Base-by-base conservation (phyloP, 1,140 invertebrate species). In the Phthorimaea operculella region DNA sequence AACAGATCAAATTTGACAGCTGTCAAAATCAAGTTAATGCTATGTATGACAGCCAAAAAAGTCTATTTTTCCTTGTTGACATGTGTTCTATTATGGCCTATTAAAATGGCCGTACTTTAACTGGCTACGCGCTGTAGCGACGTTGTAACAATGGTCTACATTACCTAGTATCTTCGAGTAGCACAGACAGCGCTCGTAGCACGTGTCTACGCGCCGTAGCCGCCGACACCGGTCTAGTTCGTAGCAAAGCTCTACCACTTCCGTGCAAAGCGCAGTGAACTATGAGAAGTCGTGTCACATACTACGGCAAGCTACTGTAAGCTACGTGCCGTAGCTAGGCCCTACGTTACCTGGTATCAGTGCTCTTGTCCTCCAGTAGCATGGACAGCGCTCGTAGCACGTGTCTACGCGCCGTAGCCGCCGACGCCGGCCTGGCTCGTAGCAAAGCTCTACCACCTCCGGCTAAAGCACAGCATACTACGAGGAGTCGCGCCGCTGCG, bases 381-480 rank as follows among this genome's bases (percentile, higher is more conserved):
- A 63, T 54, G 1, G 79, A 66, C 7, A 83, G 60, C 0, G 76
- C 62, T 4, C 67, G 58, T 4, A 83, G 60, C n/a, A 66, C 71
- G 34, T 73, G 68, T 5, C 50, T 54, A 0, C 77, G 58, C 1
- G 79, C 79, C 14, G 57, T 39, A 12, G 70, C 78, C 9, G 76
- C 76, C 33, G 69, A 63, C 16, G 74, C 64, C 0, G 80, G 80
- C 9, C 76, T 70, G 6, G 59, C 55, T 10, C 73, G 64, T 49
- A 81, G 66, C 48, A 82, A 54, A 7, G 60, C 72, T 0, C 78
- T 59, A 10, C 79, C 78, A 18, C 77, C 79, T 10, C 70, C 69
- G 0, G 70, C 76, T 42, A 83, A 61, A 11, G 80, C 80, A 56
- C 70, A 76, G 55, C 69, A 72, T 44, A 81, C 78, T 34, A 81